Evolutionary conservation across 2,113 vertebrate genomes (phyloP).

Genomic region (Mellivora capensis): DNA sequence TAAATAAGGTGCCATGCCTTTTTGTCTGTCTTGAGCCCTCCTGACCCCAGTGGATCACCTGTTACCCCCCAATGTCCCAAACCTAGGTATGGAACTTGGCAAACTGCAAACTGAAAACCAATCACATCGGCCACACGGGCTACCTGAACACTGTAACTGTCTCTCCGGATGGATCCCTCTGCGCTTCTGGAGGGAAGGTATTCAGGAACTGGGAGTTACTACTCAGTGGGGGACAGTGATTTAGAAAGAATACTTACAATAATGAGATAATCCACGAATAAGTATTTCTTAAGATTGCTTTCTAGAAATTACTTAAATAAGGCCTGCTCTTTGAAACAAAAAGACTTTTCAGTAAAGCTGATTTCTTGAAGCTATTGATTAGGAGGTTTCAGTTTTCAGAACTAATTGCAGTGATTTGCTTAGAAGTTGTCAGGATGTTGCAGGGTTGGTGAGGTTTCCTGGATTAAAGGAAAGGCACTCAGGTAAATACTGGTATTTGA

Average conservation of each 20-base stretch:
- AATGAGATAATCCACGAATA: not conserved
- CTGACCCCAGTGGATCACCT: not conserved
- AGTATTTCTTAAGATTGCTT: not conserved
- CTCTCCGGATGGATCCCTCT: constrained; percentile 96
- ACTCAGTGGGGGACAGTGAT: rapidly evolving
- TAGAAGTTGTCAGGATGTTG: not conserved
- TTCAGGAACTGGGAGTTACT: not conserved
- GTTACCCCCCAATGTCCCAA: not conserved
- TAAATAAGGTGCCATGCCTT: not conserved
- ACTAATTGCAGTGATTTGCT: not conserved
- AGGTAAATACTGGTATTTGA: not conserved
- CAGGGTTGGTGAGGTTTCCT: not conserved
- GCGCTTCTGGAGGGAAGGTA: constrained; percentile 97
- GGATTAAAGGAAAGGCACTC: not conserved
- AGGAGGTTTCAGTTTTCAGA: not conserved
- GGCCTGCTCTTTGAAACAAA: not conserved
- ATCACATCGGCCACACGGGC: constrained; percentile 96
- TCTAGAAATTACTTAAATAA: not conserved
- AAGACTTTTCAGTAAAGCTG: not conserved
- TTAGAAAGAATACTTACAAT: not conserved
- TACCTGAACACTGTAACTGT: constrained; percentile 96
- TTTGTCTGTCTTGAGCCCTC: not conserved
- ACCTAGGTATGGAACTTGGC: constrained; percentile 97
- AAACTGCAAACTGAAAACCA: constrained; percentile 99
- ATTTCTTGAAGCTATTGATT: not conserved